phyloP scores from a whole-genome alignment of 2,888 invertebrate species.

The Sphaeridia pumilis region DNA sequence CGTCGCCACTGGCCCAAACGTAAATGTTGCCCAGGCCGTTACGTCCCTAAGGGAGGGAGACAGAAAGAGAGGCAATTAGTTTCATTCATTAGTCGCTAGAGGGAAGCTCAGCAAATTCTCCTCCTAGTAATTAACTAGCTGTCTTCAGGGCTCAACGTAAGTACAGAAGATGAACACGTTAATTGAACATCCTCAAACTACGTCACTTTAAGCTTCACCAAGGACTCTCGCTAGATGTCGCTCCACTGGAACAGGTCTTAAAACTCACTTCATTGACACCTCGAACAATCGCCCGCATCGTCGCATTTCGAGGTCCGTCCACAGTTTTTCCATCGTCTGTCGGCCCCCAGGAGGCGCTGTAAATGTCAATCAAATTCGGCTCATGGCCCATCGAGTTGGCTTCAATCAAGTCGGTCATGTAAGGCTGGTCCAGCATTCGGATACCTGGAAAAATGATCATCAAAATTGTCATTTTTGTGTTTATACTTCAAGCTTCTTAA shows the following conservation, averaged over 20 bases:
- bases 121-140: no score
- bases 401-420: constrained; percentile 99
- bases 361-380: constrained; percentile 95
- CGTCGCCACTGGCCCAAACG: constrained; percentile 99
- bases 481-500: no score
- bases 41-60: constrained; percentile 87
- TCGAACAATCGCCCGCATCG: constrained; percentile 97
- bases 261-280: constrained; percentile 96
- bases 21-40: constrained; percentile 95
- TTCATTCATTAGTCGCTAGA: no score
- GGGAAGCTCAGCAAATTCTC: no score
- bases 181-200: no score
- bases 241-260: no score
- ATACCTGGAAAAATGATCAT: no score
- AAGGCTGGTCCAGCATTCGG: constrained; percentile 98
- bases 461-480: no score
- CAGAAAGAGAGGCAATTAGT: not conserved
- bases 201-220: no score
- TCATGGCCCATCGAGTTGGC: constrained; percentile 99
- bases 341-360: constrained; percentile 99
- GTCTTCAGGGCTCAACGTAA: no score
- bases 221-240: no score
- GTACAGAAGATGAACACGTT: no score
- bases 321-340: constrained; percentile 94
- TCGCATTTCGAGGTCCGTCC: constrained; percentile 96